These are phyloP conservation scores for Diachasmimorpha longicaudata DNA, from an alignment of 1,140 invertebrate genomes.

Conservation along the genomic window DNA sequence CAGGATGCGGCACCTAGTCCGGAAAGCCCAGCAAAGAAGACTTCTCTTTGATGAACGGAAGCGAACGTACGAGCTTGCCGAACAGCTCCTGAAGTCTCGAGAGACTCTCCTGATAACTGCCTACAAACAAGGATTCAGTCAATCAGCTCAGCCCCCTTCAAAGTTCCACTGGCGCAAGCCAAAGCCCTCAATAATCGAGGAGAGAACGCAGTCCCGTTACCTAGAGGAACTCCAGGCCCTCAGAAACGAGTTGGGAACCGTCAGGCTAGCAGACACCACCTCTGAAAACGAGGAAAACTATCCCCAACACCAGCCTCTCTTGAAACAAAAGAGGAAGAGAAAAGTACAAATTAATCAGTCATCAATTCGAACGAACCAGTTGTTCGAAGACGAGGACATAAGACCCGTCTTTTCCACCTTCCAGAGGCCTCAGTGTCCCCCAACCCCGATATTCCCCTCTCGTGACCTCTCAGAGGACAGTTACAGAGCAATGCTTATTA, in stretches of 20 bases:
- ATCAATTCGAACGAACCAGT: slow-evolving; percentile 53
- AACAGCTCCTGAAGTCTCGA: slow-evolving; percentile 71
- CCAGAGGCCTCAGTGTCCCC: slow-evolving; percentile 60
- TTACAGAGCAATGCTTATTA: slow-evolving; percentile 70
- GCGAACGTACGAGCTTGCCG: slow-evolving; percentile 65
- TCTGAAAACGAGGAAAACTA: slow-evolving; percentile 63
- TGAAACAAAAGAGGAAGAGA: slow-evolving; percentile 68
- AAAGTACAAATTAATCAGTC: slow-evolving; percentile 64
- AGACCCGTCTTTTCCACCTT: slow-evolving; percentile 63
- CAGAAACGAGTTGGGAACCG: slow-evolving; percentile 50
- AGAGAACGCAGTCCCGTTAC: slow-evolving; percentile 55
- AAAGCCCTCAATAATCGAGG: slow-evolving; percentile 56
- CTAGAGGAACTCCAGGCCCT: slow-evolving; percentile 54
- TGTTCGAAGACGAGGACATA: slow-evolving; percentile 45
- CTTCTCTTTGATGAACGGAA: slow-evolving; percentile 68
- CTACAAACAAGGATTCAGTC: slow-evolving; percentile 60
- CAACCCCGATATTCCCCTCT: slow-evolving; percentile 55
- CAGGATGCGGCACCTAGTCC: slow-evolving; percentile 66
- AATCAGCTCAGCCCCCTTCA: slow-evolving; percentile 62
- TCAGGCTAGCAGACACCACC: slow-evolving; percentile 52
- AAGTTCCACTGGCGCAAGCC: slow-evolving; percentile 59
- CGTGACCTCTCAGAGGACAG: slow-evolving; percentile 72
- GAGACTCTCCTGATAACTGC: slow-evolving; percentile 70
- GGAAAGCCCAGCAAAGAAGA: slow-evolving; percentile 72
- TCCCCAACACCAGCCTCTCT: slow-evolving; percentile 63